A percentile compares a stretch with the other conserved stretches of the same genome.
Evolutionary conservation across 2,797 vertebrate genomes (phyloP).

Genomic region (Perdix hodgsoniae): DNA sequence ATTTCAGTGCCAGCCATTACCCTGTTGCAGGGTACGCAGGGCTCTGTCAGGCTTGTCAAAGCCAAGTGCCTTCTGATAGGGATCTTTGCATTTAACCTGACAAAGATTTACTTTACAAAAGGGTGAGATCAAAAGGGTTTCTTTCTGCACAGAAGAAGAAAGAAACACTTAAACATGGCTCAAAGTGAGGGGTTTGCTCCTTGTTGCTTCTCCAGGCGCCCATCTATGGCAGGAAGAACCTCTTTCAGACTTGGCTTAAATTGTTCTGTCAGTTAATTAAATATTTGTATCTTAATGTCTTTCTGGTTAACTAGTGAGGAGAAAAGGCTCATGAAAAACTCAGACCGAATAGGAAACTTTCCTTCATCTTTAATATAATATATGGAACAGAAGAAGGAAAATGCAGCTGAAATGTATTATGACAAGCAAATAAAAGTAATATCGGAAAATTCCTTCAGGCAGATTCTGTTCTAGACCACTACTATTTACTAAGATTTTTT

Average conservation of each 20-base stretch:
- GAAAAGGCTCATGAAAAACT: conserved; percentile 1
- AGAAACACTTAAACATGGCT: not conserved
- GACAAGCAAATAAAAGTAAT: conserved; percentile 50
- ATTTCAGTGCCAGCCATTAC: conserved; percentile 24
- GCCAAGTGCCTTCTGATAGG: conserved; percentile 45
- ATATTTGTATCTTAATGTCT: conserved; percentile 52
- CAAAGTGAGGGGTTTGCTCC: conserved; percentile 23
- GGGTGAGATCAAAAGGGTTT: conserved; percentile 36
- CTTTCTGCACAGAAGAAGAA: not conserved
- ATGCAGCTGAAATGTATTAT: conserved; percentile 21
- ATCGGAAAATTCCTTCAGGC: conserved; percentile 61
- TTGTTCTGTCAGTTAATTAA: conserved; percentile 23
- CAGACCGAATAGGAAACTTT: not conserved
- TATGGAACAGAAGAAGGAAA: not conserved
- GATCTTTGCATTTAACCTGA: conserved; percentile 54
- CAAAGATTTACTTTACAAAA: conserved; percentile 33
- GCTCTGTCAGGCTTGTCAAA: conserved; percentile 43
- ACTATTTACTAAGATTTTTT: conserved; percentile 61
- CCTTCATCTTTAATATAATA: not conserved
- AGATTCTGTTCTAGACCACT: conserved; percentile 58
- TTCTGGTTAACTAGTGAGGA: not conserved
- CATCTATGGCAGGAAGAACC: not conserved
- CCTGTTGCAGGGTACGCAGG: not conserved
- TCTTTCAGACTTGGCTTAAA: conserved; percentile 7
- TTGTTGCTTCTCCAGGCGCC: not conserved